phyloP scores from a whole-genome alignment of 2,888 invertebrate species.

The Ischnus inquisitorius region DNA sequence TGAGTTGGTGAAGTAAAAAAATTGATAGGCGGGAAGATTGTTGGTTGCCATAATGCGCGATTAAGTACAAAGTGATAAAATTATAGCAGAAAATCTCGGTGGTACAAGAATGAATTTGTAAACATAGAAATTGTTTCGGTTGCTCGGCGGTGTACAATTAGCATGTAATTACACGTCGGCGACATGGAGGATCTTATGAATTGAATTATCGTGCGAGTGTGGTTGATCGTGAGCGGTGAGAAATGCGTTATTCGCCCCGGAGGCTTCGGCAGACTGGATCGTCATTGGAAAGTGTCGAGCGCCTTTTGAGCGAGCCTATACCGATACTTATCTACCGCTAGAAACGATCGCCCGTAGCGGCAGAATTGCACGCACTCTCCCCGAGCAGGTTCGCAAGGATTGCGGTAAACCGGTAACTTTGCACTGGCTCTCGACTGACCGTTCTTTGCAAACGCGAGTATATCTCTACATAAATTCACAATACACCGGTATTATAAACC shows the following conservation, averaged over 20 bases:
- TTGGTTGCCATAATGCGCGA: too few relatives aligned
- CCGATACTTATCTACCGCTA: constrained; percentile 45
- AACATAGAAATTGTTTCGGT: neutral
- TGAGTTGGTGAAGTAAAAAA: too few relatives aligned
- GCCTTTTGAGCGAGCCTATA: constrained; percentile 21
- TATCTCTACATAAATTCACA: neutral
- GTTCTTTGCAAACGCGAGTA: constrained; percentile 32
- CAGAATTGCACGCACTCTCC: constrained; percentile 45
- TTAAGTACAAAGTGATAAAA: neutral
- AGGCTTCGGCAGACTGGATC: constrained; percentile 28
- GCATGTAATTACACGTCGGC: neutral
- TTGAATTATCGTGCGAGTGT: constrained; percentile 41
- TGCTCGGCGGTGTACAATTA: neutral
- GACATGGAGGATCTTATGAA: neutral
- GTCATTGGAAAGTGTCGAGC: constrained; percentile 61
- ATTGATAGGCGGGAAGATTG: too few relatives aligned
- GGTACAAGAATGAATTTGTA: neutral
- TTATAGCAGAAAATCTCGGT: neutral
- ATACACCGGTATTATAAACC: constrained; percentile 31
- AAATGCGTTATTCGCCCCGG: constrained; percentile 8
- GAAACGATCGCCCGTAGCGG: constrained; percentile 44
- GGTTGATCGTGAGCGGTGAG: constrained; percentile 53
- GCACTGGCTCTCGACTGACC: constrained; percentile 17
- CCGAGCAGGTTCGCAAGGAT: constrained; percentile 40
- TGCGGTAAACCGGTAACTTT: constrained; percentile 59